phyloP scores from a whole-genome alignment of 2,888 invertebrate species.

The Habrosyne pyritoides region DNA sequence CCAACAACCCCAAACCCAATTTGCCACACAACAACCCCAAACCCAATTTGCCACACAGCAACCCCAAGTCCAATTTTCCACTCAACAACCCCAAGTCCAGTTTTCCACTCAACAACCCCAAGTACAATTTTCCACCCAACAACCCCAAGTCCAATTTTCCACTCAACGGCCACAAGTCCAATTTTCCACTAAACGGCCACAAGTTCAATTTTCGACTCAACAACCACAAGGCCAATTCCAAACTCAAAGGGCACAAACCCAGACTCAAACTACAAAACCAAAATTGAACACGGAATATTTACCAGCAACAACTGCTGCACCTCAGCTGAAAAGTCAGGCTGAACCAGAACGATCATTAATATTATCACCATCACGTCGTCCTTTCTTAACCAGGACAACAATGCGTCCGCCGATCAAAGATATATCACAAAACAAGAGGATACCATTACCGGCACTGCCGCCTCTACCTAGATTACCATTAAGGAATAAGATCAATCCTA shows the following conservation, averaged over 20 bases:
- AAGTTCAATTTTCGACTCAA: not conserved
- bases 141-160: not conserved
- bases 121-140: not conserved
- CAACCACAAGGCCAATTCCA: not conserved
- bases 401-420: not conserved
- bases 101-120: not conserved
- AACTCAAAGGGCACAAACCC: not conserved
- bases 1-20: no score
- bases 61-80: not conserved
- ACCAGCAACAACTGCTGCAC: not conserved
- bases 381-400: not conserved
- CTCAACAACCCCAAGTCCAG: not conserved
- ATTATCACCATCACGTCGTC: not conserved
- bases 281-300: conserved; percentile 5
- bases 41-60: no score
- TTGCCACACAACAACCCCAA: no score
- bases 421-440: not conserved
- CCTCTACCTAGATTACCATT: not conserved
- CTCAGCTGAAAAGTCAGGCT: not conserved
- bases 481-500: not conserved
- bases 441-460: not conserved
- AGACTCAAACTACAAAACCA: not conserved
- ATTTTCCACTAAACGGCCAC: conserved; percentile 4
- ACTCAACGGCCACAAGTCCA: not conserved
- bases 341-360: not conserved